Evolutionary conservation across 2,888 invertebrate species (phyloP).

Genomic region (Agrochola circellaris): DNA sequence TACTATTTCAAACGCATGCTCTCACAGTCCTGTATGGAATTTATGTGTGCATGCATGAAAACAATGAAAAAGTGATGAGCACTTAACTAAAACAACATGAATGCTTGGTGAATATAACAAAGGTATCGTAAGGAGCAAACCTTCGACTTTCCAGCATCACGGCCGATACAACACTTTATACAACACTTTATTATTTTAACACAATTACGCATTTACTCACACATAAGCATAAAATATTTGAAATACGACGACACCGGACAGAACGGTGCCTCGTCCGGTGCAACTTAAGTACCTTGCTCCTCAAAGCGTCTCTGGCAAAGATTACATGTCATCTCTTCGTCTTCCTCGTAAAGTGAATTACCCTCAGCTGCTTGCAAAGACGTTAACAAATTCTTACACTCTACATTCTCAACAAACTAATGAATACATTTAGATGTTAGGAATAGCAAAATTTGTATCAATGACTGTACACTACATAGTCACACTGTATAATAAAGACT

Average conservation of each 20-base stretch:
- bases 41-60: slow-evolving; percentile 79
- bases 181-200: slow-evolving; percentile 79
- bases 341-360: slow-evolving; percentile 91
- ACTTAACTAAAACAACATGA: slow-evolving; percentile 73
- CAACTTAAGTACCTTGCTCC: slow-evolving; percentile 93
- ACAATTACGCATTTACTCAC: slow-evolving; percentile 91
- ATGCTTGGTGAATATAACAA: slow-evolving; percentile 71
- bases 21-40: slow-evolving; percentile 68
- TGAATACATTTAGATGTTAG: slow-evolving; percentile 66
- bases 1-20: slow-evolving; percentile 79
- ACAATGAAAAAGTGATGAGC: slow-evolving; percentile 75
- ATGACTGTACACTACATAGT: slow-evolving; percentile 65
- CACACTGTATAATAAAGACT: slow-evolving; percentile 47
- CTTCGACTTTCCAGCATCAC: slow-evolving; percentile 74
- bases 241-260: slow-evolving; percentile 86
- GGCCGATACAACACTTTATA: slow-evolving; percentile 71
- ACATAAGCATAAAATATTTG: slow-evolving; percentile 88
- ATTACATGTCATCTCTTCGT: slow-evolving; percentile 93
- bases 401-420: slow-evolving; percentile 75
- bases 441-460: slow-evolving; percentile 62
- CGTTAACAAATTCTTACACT: slow-evolving; percentile 89
- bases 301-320: slow-evolving; percentile 95
- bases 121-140: slow-evolving; percentile 69
- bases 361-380: slow-evolving; percentile 93
- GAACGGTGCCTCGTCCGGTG: slow-evolving; percentile 82